These are phyloP conservation scores for Melinopterus prodromus DNA, from an alignment of 2,888 invertebrate species.

Conservation along the genomic window DNA sequence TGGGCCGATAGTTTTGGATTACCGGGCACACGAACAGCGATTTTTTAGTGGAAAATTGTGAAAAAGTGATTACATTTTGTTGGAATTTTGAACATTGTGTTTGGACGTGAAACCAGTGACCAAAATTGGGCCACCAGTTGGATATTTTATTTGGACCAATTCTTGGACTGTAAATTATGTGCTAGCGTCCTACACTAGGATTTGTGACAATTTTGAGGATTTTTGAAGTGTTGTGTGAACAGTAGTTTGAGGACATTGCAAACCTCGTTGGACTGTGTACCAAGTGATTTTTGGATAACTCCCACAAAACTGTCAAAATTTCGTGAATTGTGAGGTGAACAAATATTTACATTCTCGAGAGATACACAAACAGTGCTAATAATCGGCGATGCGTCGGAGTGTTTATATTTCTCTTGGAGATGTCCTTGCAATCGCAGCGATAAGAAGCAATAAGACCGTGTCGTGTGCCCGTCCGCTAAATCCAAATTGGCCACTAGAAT, in stretches of 20 bases:
- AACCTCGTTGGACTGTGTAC: not conserved
- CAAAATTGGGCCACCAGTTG: not conserved
- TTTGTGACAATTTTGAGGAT: not conserved
- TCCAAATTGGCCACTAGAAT: not conserved
- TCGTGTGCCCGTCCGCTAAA: not conserved
- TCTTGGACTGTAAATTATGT: slow-evolving; percentile 40
- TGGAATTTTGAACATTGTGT: not conserved
- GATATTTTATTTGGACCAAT: slow-evolving; percentile 13
- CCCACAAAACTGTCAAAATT: not conserved
- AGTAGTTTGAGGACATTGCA: no score
- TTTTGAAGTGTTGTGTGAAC: not conserved
- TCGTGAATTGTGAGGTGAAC: no score
- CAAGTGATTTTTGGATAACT: not conserved
- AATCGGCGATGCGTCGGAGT: no score
- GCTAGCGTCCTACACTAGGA: not conserved
- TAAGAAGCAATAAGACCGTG: not conserved
- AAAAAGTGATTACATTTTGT: not conserved
- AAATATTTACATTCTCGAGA: not conserved
- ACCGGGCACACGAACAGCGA: not conserved
- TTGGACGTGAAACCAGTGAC: not conserved
- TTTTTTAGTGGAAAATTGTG: not conserved
- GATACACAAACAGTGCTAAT: not conserved
- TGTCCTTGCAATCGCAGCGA: no score
- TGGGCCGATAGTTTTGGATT: not conserved
- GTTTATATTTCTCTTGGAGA: no score